Conservation (phyloP, 1,140 invertebrate species). For the Cyclargus thomasi region DNA sequence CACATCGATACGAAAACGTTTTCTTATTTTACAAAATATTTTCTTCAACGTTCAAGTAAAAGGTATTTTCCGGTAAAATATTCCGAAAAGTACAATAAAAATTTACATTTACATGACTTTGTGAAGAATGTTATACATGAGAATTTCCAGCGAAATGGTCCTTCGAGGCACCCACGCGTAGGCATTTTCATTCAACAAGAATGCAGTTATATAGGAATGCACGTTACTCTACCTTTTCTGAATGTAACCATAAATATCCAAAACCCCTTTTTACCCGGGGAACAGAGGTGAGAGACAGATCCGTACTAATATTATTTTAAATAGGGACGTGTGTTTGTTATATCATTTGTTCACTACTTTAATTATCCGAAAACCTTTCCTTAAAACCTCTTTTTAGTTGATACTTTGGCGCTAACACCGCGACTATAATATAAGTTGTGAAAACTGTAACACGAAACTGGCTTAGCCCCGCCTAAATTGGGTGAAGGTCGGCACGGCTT, state of each 20-base stretch:
- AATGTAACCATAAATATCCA: neutral
- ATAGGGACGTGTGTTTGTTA: too few species aligned
- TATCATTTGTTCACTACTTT: too few species aligned
- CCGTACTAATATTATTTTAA: too few species aligned
- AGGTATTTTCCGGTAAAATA: neutral
- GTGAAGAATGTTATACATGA: neutral
- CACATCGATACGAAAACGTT: neutral
- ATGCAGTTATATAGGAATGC: neutral
- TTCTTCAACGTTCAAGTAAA: neutral
- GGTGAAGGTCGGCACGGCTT: neutral
- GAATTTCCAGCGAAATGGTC: neutral
- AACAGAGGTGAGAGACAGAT: too few species aligned
- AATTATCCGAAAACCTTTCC: too few species aligned
- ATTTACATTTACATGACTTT: slow-evolving; percentile 3
- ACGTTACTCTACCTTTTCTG: neutral
- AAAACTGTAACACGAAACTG: neutral
- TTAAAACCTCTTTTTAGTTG: too few species aligned
- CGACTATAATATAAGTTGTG: neutral
- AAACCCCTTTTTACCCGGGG: too few species aligned
- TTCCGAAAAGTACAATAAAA: neutral
- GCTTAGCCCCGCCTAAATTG: neutral
- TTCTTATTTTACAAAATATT: neutral
- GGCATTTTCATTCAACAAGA: neutral
- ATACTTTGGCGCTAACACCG: neutral
- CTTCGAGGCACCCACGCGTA: neutral